phyloP scores from a whole-genome alignment of 2,113 vertebrate species.

The Antechinus stuartii region DNA sequence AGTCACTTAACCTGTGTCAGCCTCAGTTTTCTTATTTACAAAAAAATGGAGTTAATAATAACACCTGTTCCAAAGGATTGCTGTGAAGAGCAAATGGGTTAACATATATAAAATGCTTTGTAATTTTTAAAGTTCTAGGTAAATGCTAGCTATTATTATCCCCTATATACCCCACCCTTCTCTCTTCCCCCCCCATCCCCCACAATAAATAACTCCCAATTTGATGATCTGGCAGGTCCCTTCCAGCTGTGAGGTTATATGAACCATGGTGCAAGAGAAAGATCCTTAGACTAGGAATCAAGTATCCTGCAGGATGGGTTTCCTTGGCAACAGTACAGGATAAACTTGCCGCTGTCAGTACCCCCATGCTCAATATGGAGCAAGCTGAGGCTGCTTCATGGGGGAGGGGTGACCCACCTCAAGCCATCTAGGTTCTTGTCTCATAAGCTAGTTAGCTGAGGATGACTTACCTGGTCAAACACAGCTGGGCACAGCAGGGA shows the following conservation, averaged over 20 bases:
- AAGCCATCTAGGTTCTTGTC: background rate
- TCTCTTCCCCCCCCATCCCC: background rate
- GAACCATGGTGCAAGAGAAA: background rate
- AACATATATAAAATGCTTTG: background rate
- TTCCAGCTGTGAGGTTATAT: background rate
- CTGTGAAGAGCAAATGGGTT: background rate
- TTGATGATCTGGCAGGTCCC: background rate
- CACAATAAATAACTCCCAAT: background rate
- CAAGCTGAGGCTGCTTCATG: conserved; percentile 7
- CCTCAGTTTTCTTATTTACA: background rate
- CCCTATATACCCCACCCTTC: background rate
- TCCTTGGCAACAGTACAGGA: background rate
- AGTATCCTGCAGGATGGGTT: background rate
- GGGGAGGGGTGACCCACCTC: conserved; percentile 10
- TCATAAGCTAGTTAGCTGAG: background rate
- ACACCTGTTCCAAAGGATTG: background rate
- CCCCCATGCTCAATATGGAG: background rate
- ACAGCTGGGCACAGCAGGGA: background rate
- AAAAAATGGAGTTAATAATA: background rate
- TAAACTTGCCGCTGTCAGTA: conserved; percentile 32
- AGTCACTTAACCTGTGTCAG: background rate
- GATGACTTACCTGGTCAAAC: background rate
- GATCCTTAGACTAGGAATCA: background rate
- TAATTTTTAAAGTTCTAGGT: background rate
- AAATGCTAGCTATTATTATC: background rate